Base-by-base conservation (phyloP, 92 coral and sea anemone genomes). In the Phenganax subtilis region DNA sequence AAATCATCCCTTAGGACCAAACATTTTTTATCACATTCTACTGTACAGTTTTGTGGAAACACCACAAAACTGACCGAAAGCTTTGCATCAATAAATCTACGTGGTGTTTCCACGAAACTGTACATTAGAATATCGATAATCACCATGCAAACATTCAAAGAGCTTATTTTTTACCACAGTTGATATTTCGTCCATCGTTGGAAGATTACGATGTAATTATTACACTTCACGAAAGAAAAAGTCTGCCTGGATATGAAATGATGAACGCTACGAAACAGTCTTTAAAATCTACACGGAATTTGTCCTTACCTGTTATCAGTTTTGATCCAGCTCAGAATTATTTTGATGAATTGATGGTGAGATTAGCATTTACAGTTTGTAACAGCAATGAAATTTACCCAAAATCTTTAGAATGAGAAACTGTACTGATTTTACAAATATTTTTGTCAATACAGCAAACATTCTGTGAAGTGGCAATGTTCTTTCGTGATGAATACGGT, bases 131-230 rank as follows among this genome's bases (percentile, higher is more conserved):
- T 59, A 27, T 31, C 6, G 14, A 31, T 20, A 57, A 10, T 44
- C 51, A 20, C 25, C 25, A 20, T 20, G 25, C 25, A 20, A 20
- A 20, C 25, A 20, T 20, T 20, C 25, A 20, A 20, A 20, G 25
- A 20, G 25, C 25, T 44, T 74, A 17, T 64, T 71, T 61, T 7
- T 57, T 28, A 61, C 55, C 71, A n/a, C 84, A 96, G 99, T 90
- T 87, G 88, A 89, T 92, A 74, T 96, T 96, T 80, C 97, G 99
- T 16, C 96, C 99, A 12, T 94, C 99, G 1, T 59, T 96, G 61
- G 87, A 87, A 75, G 96, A 90, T 37, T 96, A 90, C 86, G 97
- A 92, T 90, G 93, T 96, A 84, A 92, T 88, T 74, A 89, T 96
- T 77, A 81, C 80, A 79, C 86, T 96, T 12, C 91, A 92, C 76